Base-by-base conservation (phyloP, 2,797 vertebrate species). In the Erpetoichthys calabaricus region DNA sequence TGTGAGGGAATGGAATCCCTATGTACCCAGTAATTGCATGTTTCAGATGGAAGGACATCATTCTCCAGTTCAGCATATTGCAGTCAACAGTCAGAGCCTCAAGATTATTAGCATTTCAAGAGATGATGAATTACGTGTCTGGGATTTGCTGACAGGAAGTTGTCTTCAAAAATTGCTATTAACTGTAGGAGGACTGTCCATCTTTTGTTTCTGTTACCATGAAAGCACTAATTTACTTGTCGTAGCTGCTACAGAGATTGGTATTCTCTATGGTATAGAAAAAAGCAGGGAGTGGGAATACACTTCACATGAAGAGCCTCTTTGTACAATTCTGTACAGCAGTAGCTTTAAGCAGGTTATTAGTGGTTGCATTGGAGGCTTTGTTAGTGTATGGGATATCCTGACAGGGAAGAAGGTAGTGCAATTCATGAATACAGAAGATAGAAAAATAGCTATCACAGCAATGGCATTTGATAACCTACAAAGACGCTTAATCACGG, bases 281-380 rank as follows among this genome's bases (percentile, higher is more conserved):
- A 25, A 25, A 25, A 25, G 25, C 25, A 25, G 25, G 25, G 25
- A 25, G 25, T 25, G 63, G 42, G 3, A 5, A 4, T 5, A 46
- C 52, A 65, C 68, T 0, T 74, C 75, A 2, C 70, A 77, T 2
- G 62, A 56, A 2, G 4, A 66, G 1, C 49, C 62, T 0, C 4
- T 77, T 7, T 75, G 74, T 0, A 52, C 56, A 0, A 45, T 72
- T 1, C 64, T 77, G n/a, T 81, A 80, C 56, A 77, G 75, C 65
- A 66, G 57, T 63, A 58, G 59, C 55, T 75, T 77, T 2, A 75
- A 69, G 59, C 73, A 81, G 79, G 79, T 75, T 42, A 71, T 81
- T 60, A 79, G 71, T 0, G 70, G 79, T 45, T 67, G 63, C 60
- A 68, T 70, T 54, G 51, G n/a, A 0, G 69, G 79, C 2, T 0